Conservation (phyloP, 2,113 vertebrate genomes). For the Ammodytes dubius region DNA sequence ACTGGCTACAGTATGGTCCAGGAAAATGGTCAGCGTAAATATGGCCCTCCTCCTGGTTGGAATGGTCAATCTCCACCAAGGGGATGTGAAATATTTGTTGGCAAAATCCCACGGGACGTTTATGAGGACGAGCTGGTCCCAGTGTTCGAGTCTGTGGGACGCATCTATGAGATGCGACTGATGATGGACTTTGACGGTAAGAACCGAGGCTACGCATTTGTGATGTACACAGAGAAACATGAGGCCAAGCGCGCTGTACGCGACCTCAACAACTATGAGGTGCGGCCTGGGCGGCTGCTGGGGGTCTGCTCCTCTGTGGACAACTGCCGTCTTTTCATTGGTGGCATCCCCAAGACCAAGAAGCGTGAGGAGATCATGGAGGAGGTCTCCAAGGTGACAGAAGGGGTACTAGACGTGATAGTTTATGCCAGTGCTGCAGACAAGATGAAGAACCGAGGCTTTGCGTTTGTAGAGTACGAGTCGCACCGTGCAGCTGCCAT, state of each 20-base stretch:
- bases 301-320: conserved; percentile 98
- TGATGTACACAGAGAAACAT: conserved; percentile 96
- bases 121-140: conserved; percentile 98
- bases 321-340: conserved; percentile 99
- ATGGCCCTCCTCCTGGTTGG: conserved; percentile 95
- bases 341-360: conserved; percentile 98
- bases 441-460: conserved; percentile 99
- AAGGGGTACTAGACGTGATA: conserved; percentile 96
- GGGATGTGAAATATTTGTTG: conserved; percentile 97
- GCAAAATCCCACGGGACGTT: conserved; percentile 97
- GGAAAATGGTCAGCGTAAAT: conserved; percentile 98
- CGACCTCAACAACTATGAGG: conserved; percentile 98
- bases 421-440: conserved; percentile 98
- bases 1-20: conserved; percentile 96
- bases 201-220: conserved; percentile 97
- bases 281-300: conserved; percentile 94
- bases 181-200: conserved; percentile 99
- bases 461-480: conserved; percentile 98
- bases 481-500: conserved; percentile 97
- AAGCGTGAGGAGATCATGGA: conserved; percentile 99
- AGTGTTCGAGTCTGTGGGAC: conserved; percentile 92
- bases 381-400: conserved; percentile 97
- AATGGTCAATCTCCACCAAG: conserved; percentile 92
- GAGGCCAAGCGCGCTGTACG: conserved; percentile 96
- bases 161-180: conserved; percentile 98